A percentile compares a stretch with the other conserved stretches of the same genome.
phyloP scores from a whole-genome alignment of 2,888 invertebrate genomes.

The Drosophila neonasuta region DNA sequence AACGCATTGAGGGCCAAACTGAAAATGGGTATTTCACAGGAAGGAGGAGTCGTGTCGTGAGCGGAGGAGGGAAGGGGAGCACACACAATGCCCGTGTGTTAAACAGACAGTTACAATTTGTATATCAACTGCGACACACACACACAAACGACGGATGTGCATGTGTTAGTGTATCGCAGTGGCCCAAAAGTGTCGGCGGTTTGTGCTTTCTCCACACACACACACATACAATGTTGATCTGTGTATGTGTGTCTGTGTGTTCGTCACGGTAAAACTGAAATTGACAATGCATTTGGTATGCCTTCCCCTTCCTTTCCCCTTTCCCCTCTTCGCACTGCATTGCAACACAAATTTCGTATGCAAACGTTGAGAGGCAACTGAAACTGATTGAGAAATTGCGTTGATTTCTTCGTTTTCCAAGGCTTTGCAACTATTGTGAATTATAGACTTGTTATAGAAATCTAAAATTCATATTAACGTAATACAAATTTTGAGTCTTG shows the following conservation, averaged over 20 bases:
- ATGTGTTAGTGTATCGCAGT: constrained; percentile 27
- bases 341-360: constrained; percentile 52
- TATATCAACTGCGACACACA: constrained; percentile 57
- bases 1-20: constrained; percentile 56
- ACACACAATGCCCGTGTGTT: constrained; percentile 61
- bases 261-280: constrained; percentile 54
- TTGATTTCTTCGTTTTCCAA: constrained; percentile 24
- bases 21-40: constrained; percentile 39
- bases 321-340: neutral
- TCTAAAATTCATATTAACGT: no score
- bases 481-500: no score
- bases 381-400: constrained; percentile 46
- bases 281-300: constrained; percentile 60
- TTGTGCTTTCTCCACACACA: constrained; percentile 39
- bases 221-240: constrained; percentile 60
- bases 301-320: constrained; percentile 38
- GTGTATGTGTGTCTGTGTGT: constrained; percentile 27
- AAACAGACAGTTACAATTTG: constrained; percentile 76
- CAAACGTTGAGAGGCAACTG: constrained; percentile 31
- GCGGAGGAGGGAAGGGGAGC: neutral
- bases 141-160: constrained; percentile 20
- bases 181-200: constrained; percentile 54
- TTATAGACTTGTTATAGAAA: no score
- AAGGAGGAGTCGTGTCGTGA: neutral
- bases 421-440: no score